Evolutionary conservation across 2,113 vertebrate genomes (phyloP).

Genomic region (Pitta sordida): DNA sequence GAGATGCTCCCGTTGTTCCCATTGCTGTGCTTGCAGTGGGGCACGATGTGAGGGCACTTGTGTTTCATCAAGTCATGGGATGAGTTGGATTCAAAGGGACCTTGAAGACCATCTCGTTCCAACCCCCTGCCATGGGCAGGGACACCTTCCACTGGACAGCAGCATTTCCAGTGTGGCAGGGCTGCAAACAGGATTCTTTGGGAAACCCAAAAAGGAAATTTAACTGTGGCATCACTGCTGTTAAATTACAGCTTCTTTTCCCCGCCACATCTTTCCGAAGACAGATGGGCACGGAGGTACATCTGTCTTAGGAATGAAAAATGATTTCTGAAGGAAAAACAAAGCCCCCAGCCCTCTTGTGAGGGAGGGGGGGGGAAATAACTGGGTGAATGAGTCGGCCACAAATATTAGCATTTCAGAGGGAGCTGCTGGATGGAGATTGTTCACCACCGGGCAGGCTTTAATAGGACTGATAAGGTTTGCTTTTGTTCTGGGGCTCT

Average conservation of each 20-base stretch:
- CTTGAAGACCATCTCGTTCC: not conserved
- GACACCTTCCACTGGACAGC: accelerated
- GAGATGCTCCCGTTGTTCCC: not conserved
- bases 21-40: not conserved
- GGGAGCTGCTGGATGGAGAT: slow-evolving; percentile 12
- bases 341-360: not conserved
- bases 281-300: not conserved
- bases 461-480: slow-evolving; percentile 53
- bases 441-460: slow-evolving; percentile 18
- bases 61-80: not conserved
- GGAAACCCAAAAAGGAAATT: not conserved
- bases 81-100: not conserved
- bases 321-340: not conserved
- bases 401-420: slow-evolving; percentile 54
- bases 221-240: not conserved
- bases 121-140: not conserved
- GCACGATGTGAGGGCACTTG: not conserved
- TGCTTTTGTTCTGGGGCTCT: slow-evolving; percentile 50
- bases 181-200: accelerated
- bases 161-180: accelerated
- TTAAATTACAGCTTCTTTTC: not conserved
- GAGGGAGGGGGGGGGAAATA: not conserved
- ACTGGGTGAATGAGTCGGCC: not conserved
- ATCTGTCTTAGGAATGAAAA: not conserved
- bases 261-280: not conserved